Evolutionary conservation across 2,113 vertebrate genomes (phyloP).

Genomic region (Larimichthys polyactis): DNA sequence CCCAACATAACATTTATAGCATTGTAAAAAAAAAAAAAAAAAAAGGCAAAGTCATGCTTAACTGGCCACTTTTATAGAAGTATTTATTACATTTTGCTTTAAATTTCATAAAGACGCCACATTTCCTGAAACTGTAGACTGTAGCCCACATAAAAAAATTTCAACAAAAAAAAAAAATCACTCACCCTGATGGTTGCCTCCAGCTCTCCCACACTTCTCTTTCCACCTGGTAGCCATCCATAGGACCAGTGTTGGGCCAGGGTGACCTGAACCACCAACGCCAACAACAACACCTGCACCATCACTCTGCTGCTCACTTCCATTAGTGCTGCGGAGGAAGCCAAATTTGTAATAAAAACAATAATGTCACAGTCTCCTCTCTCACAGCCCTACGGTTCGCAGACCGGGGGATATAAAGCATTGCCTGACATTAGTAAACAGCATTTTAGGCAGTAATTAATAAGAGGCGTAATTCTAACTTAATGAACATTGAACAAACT

Average conservation of each 20-base stretch:
- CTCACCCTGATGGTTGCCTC: conserved; percentile 83
- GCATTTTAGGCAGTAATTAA: conserved; percentile 56
- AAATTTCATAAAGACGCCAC: conserved; percentile 34
- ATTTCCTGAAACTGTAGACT: conserved; percentile 39
- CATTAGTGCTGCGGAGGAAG: conserved; percentile 77
- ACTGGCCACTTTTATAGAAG: conserved; percentile 1
- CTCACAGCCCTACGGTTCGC: conserved; percentile 31
- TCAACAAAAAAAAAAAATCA: conserved; percentile 1
- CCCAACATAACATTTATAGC: conserved; percentile 5
- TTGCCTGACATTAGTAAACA: conserved; percentile 47
- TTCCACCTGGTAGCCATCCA: conserved; percentile 87
- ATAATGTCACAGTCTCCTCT: conserved; percentile 49
- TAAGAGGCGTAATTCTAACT: conserved; percentile 54
- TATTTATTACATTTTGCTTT: conserved; percentile 7
- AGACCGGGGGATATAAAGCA: conserved; percentile 41
- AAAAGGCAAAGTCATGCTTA: not conserved
- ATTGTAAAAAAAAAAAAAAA: not conserved
- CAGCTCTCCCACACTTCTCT: conserved; percentile 82
- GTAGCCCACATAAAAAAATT: not conserved
- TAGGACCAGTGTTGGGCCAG: conserved; percentile 86
- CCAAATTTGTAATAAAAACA: conserved; percentile 55
- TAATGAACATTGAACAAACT: conserved; percentile 59
- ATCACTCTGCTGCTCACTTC: conserved; percentile 71
- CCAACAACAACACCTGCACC: conserved; percentile 82
- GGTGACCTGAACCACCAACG: conserved; percentile 78